These are phyloP conservation scores for Heliothis peltigera DNA, from an alignment of 2,888 invertebrate species.

Conservation along the genomic window DNA sequence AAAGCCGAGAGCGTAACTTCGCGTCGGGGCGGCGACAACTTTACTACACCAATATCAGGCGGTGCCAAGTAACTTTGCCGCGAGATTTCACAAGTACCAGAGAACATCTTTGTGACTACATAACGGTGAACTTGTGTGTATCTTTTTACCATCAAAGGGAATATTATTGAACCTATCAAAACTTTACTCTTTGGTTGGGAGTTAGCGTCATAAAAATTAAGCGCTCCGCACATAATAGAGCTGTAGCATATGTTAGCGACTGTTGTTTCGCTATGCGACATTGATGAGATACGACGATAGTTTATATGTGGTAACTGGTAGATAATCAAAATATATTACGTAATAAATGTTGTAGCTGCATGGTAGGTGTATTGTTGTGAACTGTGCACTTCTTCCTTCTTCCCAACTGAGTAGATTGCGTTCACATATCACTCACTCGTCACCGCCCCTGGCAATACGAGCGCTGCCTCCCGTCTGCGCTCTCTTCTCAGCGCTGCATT, in stretches of 20 bases:
- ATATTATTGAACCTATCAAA: background rate
- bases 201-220: background rate
- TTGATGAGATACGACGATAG: conserved; percentile 50
- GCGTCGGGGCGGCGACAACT: conserved; percentile 21
- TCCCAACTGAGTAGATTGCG: conserved; percentile 38
- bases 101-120: conserved; percentile 2
- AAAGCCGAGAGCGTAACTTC: conserved; percentile 8
- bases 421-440: conserved; percentile 56
- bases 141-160: background rate
- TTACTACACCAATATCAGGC: conserved; percentile 6
- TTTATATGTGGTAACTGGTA: conserved; percentile 62
- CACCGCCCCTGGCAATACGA: conserved; percentile 58
- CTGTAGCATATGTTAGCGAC: too few relatives aligned
- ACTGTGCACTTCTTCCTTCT: conserved; percentile 73
- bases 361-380: conserved; percentile 73
- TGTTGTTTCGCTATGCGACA: too few relatives aligned
- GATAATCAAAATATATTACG: conserved; percentile 67
- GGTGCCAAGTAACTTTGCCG: conserved; percentile 37
- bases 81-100: conserved; percentile 8
- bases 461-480: conserved; percentile 27
- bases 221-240: background rate
- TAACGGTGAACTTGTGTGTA: background rate
- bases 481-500: conserved; percentile 48
- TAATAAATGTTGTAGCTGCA: conserved; percentile 83
- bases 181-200: background rate